Base-by-base conservation (phyloP, 2,888 invertebrate species). In the Epicampocera succincta region DNA sequence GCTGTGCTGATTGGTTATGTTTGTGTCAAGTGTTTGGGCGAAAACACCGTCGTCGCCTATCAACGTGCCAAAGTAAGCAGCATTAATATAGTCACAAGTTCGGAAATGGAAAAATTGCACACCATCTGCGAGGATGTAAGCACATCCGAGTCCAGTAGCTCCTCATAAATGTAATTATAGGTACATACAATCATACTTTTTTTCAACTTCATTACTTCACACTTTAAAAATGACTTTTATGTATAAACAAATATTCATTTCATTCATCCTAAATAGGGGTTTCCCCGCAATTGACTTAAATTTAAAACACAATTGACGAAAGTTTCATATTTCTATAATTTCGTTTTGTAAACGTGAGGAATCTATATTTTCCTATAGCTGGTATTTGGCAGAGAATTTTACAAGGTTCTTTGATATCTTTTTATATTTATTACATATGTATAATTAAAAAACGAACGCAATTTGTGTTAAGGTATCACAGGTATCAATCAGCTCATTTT, bases 21-120 rank as follows among this genome's bases (percentile, higher is more conserved):
- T 77, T 96, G 96, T 85, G 93, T 97, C 88, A 97, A 97, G 90
- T 96, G 96, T 90, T 92, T 97, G 84, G 96, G 97, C 82, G 94
- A 96, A 90, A 97, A 96, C 88, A 96, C 97, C 1, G 94, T 96
- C 63, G 95, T 95, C 73, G 97, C 97, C n/a, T 97, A 97, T 92
- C 96, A 97, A 87, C 94, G 96, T 81, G 97, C 97, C 86, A 96
- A 96, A 92, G 96, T 97, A 12, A 96, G 96, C 44, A 96, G 96
- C 1, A 93, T 97, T 63, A 95, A 94, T 87, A 97, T 98, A 86
- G 92, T 94, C 63, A 91, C 90, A 76, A 89, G 87, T 84, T 86
- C 89, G 44, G 91, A 90, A 82, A 89, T 88, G 87, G 88, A 90
- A 81, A 91, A 90, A 77, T 83, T 91, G 42, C 90, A 90, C 73